Base-by-base conservation (phyloP, 2,888 invertebrate species). In the Aspidapion aeneum region DNA sequence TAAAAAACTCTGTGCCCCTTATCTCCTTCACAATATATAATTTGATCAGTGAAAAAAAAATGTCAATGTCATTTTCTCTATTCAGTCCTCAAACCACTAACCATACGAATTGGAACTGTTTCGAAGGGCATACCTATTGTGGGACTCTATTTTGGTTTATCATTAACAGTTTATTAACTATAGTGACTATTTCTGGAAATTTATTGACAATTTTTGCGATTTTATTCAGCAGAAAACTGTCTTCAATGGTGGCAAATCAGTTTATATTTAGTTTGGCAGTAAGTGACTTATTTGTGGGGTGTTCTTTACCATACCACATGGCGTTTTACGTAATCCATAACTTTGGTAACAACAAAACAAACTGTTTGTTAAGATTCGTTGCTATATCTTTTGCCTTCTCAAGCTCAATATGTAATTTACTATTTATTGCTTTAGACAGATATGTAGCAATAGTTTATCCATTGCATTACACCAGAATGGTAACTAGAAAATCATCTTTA, bases 371-470 rank as follows among this genome's bases (percentile, higher is more conserved):
- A 75, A 82, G 90, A 70, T 92, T 91, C 79, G 89, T 90, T 61
- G 82, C 91, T 60, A 87, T 90, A 68, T 87, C 88, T 70, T 83
- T 91, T 74, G 90, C 90, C 66, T 91, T 91, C 75, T 86, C 89
- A 71, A 90, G 90, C 58, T 92, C 91, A 69, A 88, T 92, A 72
- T 87, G 87, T 80, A 92, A 91, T 77, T 83, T 93, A 70, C 87
- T 91, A 73, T 86, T 89, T 58, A 91, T 93, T 69, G 92, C 92
- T 22, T 83, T 90, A 65, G 93, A 93, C 81, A 85, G 90, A 71
- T 93, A 91, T 77, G 85, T 91, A 70, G 91, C 91, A 0, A 90
- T 93, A 71, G 85, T 92, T 55, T 88, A 91, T 78, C 91, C 93
- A 9, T 82, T 93, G 69, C 89, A 89, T 79, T 92, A 93, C 79